Percentiles rank a stretch among this genome's conserved stretches.
Evolutionary conservation across 2,888 invertebrate genomes (phyloP).

Genomic region (Sicus ferrugineus): DNA sequence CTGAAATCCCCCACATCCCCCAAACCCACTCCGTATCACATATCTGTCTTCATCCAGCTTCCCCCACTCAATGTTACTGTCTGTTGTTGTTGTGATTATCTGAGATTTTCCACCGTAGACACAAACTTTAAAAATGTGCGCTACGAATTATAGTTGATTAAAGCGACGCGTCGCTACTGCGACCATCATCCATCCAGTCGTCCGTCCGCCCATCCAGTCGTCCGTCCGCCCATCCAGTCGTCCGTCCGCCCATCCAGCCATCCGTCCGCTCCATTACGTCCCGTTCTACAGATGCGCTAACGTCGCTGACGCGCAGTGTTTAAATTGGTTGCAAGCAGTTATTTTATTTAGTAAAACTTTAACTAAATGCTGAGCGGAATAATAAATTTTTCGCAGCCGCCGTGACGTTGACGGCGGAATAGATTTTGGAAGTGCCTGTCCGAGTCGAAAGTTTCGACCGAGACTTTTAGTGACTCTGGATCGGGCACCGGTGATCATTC

Average conservation of each 20-base stretch:
- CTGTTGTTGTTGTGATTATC: neutral
- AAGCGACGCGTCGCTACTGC: neutral
- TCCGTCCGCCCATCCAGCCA: neutral
- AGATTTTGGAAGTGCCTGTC: conserved; percentile 16
- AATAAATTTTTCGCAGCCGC: conserved; percentile 37
- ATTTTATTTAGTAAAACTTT: conserved; percentile 44
- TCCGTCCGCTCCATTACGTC: neutral
- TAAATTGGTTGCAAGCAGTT: conserved; percentile 35
- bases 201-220: neutral
- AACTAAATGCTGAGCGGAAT: conserved; percentile 43
- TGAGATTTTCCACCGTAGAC: neutral
- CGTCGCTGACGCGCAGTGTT: conserved; percentile 31
- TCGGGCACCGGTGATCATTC: conserved; percentile 46
- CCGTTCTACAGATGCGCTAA: neutral
- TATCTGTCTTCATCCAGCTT: neutral
- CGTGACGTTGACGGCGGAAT: conserved; percentile 17
- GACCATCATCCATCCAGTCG: neutral
- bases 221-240: neutral
- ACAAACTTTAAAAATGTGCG: conserved; percentile 2
- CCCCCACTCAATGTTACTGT: neutral
- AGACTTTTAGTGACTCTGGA: conserved; percentile 35
- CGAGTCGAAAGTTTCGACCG: conserved; percentile 30
- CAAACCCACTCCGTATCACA: neutral
- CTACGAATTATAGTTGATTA: conserved; percentile 10
- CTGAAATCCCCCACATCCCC: too few relatives aligned